Base-by-base conservation (phyloP, 2,888 invertebrate species). In the Rotaria sp. region DNA sequence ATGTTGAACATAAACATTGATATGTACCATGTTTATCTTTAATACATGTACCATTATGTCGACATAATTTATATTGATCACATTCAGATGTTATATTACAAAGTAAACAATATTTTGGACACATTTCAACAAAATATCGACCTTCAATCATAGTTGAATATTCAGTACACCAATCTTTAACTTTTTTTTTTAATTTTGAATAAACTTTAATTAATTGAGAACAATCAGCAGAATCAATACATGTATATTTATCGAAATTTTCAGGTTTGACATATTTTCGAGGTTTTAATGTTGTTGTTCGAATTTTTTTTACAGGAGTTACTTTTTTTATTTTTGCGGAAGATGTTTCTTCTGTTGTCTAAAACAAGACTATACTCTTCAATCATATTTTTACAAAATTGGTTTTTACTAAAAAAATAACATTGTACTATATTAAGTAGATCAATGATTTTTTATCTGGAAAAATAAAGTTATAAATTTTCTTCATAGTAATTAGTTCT, bases 21-120 rank as follows among this genome's bases (percentile, higher is more conserved):
- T 80, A 80, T 26, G 45, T n/a, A 26, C 45, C 80, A 45, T 80
- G 26, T 45, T 80, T 3, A 45, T 80, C 35, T n/a, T 45, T 26
- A 45, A 80, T 45, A 45, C 80, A 80, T n/a, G 80, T 80, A 45
- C 80, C 80, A 80, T 80, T 80, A n/a, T 80, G 45, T 80, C 45
- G 80, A n/a, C 80, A 80, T 80, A 80, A 45, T 80, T 80, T 80
- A 41, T 45, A 45, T 45, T 45, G 18, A 45, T 80, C 80, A 80
- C 80, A 80, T 80, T 80, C 80, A 26, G 80, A 80, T 45, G 80
- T 80, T 11, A 45, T 80, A 45, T 80, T 80, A 80, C 80, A 80
- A 21, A 80, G 8, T 3, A 26, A 45, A 80, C 80, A 80, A 80
- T 80, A 80, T 45, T 80, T 80, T 45, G 80, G 80, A 80, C 80